phyloP scores from a whole-genome alignment of 1,140 invertebrate species.

The Lethocerus indicus region DNA sequence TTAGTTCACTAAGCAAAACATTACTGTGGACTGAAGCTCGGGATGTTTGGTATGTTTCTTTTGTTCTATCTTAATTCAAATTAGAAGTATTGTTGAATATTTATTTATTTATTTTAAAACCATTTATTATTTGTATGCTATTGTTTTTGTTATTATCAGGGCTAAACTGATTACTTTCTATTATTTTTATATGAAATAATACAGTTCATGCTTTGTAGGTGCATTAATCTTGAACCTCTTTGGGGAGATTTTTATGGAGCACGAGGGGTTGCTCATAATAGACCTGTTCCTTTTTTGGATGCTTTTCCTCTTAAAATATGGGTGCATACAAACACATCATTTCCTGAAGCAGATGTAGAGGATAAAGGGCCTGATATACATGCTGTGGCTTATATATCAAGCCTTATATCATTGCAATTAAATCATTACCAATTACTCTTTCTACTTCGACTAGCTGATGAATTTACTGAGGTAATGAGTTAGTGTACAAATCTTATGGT shows the following conservation, averaged over 20 bases:
- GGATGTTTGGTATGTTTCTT: constrained; percentile 49
- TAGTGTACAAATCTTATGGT: no score
- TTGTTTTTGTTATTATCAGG: background rate
- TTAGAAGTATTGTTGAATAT: background rate
- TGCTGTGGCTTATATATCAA: constrained; percentile 53
- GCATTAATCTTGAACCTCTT: constrained; percentile 68
- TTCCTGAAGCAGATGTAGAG: background rate
- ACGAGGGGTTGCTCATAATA: constrained; percentile 46
- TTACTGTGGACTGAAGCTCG: constrained; percentile 66
- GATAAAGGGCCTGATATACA: constrained; percentile 37
- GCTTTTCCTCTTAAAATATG: constrained; percentile 76
- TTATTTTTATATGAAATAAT: background rate
- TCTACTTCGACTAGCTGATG: constrained; percentile 63
- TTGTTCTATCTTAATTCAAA: background rate
- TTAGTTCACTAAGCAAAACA: constrained; percentile 34
- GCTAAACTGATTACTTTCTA: background rate
- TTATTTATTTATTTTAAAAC: background rate
- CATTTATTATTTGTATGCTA: background rate
- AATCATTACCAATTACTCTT: constrained; percentile 91
- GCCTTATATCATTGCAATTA: constrained; percentile 65
- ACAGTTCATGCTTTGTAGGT: constrained; percentile 29
- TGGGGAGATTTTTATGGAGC: constrained; percentile 83
- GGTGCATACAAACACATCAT: constrained; percentile 26
- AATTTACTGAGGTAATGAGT: constrained; percentile 32
- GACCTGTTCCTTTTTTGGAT: constrained; percentile 74